Conservation (phyloP, 2,888 invertebrate species). For the Calameuta pallipes region DNA sequence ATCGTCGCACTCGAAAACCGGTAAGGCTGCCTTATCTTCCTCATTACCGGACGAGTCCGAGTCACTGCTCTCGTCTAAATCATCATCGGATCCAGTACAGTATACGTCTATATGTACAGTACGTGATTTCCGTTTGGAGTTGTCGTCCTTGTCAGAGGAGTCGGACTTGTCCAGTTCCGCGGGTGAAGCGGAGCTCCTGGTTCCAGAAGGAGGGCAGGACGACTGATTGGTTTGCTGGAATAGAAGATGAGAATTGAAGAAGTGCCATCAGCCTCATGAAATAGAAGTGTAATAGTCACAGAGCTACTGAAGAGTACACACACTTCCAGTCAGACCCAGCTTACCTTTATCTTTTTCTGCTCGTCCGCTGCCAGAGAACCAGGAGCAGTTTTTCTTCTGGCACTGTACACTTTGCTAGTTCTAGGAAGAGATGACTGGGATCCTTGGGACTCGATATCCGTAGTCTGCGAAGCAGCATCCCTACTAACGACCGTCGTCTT, state of each 20-base stretch:
- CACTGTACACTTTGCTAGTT: slow-evolving; percentile 25
- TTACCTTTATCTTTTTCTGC: slow-evolving; percentile 42
- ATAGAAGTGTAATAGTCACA: background rate
- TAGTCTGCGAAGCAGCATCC: slow-evolving; percentile 70
- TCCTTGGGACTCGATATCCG: slow-evolving; percentile 48
- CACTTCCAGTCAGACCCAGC: background rate
- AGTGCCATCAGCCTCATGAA: background rate
- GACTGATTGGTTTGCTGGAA: background rate
- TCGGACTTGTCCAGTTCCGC: slow-evolving; percentile 25
- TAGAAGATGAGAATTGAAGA: background rate
- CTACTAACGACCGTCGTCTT: slow-evolving; percentile 51
- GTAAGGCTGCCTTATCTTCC: slow-evolving; percentile 70
- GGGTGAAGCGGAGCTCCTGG: background rate
- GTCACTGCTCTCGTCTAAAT: slow-evolving; percentile 51
- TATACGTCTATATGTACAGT: slow-evolving; percentile 82
- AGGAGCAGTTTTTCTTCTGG: slow-evolving; percentile 34
- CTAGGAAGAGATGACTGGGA: slow-evolving; percentile 37
- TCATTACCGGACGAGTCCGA: slow-evolving; percentile 60
- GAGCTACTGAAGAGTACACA: background rate
- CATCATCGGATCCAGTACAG: slow-evolving; percentile 74
- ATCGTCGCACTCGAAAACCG: slow-evolving; percentile 74
- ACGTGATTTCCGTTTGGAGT: slow-evolving; percentile 68
- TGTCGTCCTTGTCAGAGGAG: slow-evolving; percentile 43
- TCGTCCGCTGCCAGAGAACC: slow-evolving; percentile 37
- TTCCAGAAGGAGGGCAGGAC: background rate